Evolutionary conservation across 2,113 vertebrate genomes (phyloP).

Genomic region (Stomatorhinus ivindoensis): DNA sequence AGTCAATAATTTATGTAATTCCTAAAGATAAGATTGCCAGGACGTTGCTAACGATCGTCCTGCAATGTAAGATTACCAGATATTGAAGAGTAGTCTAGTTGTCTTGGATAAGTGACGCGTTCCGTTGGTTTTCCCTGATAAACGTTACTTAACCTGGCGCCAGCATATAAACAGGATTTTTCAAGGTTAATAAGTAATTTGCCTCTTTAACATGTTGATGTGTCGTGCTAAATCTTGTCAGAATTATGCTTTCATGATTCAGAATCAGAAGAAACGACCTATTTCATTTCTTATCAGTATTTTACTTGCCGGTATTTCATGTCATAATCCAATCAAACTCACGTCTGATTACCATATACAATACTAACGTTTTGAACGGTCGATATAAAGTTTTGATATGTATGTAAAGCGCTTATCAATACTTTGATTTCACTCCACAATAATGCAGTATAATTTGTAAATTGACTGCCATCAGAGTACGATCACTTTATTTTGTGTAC

Average conservation of each 20-base stretch:
- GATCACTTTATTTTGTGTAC: background rate
- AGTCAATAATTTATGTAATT: conserved; percentile 11
- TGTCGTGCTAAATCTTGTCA: background rate
- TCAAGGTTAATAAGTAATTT: conserved; percentile 61
- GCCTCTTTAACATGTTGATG: conserved; percentile 35
- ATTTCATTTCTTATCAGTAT: background rate
- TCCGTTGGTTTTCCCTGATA: conserved; percentile 51
- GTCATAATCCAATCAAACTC: background rate
- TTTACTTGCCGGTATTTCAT: background rate
- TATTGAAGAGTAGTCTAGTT: conserved; percentile 16
- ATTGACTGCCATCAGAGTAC: background rate
- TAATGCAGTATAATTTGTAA: background rate
- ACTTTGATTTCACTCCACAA: background rate
- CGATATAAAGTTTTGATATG: background rate
- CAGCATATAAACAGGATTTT: conserved; percentile 45
- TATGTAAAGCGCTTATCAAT: background rate
- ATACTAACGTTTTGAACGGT: background rate
- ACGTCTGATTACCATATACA: background rate
- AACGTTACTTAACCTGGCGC: conserved; percentile 48
- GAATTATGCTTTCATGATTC: background rate
- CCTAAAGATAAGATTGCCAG: background rate
- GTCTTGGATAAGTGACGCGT: conserved; percentile 43
- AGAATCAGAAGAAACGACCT: background rate
- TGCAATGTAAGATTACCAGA: conserved; percentile 8
- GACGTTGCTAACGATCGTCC: background rate